A percentile compares a stretch with the other conserved stretches of the same genome.
phyloP scores from a whole-genome alignment of 2,888 invertebrate species.

The Molorchus minor region DNA sequence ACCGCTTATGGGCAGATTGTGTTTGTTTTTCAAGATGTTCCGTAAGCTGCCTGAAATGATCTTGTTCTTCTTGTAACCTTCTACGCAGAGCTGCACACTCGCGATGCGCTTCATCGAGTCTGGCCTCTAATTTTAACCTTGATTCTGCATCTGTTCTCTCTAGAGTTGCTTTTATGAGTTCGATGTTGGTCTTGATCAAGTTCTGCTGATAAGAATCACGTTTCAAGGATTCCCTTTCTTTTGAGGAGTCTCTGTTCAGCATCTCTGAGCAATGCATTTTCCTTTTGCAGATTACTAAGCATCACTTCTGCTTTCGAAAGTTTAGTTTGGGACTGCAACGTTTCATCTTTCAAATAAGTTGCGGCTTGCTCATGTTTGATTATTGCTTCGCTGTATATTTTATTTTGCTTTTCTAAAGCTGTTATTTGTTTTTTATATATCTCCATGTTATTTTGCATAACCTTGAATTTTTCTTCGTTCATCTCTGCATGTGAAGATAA shows the following conservation, averaged over 20 bases:
- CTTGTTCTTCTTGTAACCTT: conserved; percentile 84
- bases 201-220: conserved; percentile 83
- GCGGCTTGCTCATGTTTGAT: conserved; percentile 88
- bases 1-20: conserved; percentile 71
- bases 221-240: conserved; percentile 83
- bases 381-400: conserved; percentile 80
- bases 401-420: conserved; percentile 86
- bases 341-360: conserved; percentile 80
- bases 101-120: conserved; percentile 79
- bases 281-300: conserved; percentile 72
- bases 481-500: conserved; percentile 84
- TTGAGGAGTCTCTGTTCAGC: conserved; percentile 78
- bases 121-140: conserved; percentile 76
- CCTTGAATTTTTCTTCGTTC: conserved; percentile 83
- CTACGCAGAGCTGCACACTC: conserved; percentile 82
- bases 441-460: conserved; percentile 75
- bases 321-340: conserved; percentile 76
- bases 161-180: conserved; percentile 87
- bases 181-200: conserved; percentile 83
- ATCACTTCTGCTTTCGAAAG: conserved; percentile 80
- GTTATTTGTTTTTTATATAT: conserved; percentile 88
- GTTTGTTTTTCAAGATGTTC: conserved; percentile 76
- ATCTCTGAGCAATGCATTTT: conserved; percentile 80
- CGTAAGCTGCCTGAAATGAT: conserved; percentile 77
- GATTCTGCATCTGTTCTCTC: conserved; percentile 87